Conservation (phyloP, 2,888 invertebrate species). For the Amaurobius ferox region DNA sequence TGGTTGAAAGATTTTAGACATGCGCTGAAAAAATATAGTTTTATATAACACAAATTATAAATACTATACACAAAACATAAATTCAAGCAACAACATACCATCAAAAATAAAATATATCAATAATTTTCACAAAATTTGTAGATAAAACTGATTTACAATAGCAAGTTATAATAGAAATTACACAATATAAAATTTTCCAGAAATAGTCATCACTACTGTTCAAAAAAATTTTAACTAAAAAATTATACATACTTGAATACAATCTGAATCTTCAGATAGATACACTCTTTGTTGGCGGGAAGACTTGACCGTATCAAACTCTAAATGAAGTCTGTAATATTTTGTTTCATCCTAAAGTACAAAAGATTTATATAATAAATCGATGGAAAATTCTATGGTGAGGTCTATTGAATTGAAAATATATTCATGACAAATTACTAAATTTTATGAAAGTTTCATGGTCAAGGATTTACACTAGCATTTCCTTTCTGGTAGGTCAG, state of each 20-base stretch:
- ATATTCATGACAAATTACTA: neutral
- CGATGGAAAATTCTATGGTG: too few species aligned
- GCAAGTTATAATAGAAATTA: too few species aligned
- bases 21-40: neutral
- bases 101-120: too few species aligned
- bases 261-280: constrained; percentile 20
- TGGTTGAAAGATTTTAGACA: constrained; percentile 39
- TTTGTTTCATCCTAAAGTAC: constrained; percentile 13
- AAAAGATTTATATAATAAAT: neutral
- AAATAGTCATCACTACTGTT: too few species aligned
- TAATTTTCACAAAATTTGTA: too few species aligned
- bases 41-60: neutral
- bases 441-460: neutral
- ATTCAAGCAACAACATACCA: too few species aligned
- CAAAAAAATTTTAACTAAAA: too few species aligned
- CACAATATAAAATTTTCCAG: too few species aligned
- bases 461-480: neutral
- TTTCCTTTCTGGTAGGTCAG: too few species aligned
- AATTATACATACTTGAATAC: constrained; percentile 31
- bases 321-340: constrained; percentile 26
- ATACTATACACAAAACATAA: neutral
- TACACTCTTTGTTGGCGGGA: constrained; percentile 44
- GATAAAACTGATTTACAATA: too few species aligned
- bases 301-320: constrained; percentile 50
- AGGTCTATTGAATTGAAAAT: too few species aligned